Percentiles rank a stretch among this genome's conserved stretches.
These are phyloP conservation scores for Microcaecilia unicolor DNA, from an alignment of 2,797 vertebrate species.

Conservation along the genomic window DNA sequence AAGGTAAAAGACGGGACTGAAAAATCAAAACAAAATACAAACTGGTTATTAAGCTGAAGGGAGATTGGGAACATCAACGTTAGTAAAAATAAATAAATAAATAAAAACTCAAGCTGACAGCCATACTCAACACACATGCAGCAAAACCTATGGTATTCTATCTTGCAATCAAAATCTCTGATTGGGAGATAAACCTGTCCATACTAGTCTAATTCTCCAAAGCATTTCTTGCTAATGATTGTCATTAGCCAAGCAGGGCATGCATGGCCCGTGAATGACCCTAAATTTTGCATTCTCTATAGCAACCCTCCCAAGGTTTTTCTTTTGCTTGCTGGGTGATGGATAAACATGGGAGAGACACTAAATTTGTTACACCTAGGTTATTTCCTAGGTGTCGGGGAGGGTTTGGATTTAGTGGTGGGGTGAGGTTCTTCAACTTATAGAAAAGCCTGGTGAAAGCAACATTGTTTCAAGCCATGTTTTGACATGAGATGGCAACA, in stretches of 20 bases:
- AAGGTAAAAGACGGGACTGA: slow-evolving; percentile 98
- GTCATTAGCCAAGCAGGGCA: slow-evolving; percentile 1
- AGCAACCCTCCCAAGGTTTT: too few relatives aligned
- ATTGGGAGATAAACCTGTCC: slow-evolving; percentile 25
- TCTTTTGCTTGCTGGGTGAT: too few relatives aligned
- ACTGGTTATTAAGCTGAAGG: slow-evolving; percentile 71
- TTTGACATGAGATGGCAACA: slow-evolving; percentile 31
- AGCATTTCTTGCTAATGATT: slow-evolving; percentile 6
- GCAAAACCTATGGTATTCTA: slow-evolving; percentile 38
- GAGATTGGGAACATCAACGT: slow-evolving; percentile 65
- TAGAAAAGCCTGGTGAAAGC: not conserved
- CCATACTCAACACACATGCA: slow-evolving; percentile 54
- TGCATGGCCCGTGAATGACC: slow-evolving; percentile 26
- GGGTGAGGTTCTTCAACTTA: too few relatives aligned
- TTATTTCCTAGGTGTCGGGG: slow-evolving; percentile 5
- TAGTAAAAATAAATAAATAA: slow-evolving; percentile 69
- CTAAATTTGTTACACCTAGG: slow-evolving; percentile 2
- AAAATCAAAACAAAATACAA: slow-evolving; percentile 68
- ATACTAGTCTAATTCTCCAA: slow-evolving; percentile 12
- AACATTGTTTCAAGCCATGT: slow-evolving; percentile 2
- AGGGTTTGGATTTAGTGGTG: not conserved
- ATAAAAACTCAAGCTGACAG: too few relatives aligned
- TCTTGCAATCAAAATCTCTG: slow-evolving; percentile 30
- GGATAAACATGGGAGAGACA: not conserved
- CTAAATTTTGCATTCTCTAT: slow-evolving; percentile 21